Base-by-base conservation (phyloP, 2,888 invertebrate species). In the Thereva nobilitata region DNA sequence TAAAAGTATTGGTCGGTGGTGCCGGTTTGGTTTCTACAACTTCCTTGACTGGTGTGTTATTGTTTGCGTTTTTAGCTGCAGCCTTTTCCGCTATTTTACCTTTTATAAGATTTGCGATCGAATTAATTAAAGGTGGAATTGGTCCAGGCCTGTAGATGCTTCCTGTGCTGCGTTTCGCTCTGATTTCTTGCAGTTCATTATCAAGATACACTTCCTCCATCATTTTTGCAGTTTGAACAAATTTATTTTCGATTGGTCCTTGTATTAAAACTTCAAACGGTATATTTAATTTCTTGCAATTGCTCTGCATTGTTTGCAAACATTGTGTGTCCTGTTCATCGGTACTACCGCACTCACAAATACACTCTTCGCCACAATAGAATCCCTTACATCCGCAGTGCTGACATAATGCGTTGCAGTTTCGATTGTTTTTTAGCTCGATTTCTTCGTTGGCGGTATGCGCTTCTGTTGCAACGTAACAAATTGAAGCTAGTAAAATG, bases 291-390 rank as follows among this genome's bases (percentile, higher is more conserved):
- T 74, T 72, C 35, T 74, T 73, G 0, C 80, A 80, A 49, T 76
- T 76, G 1, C 57, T 67, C 68, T 79, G 79, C 74, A 80, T 80
- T 3, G 74, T 72, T 37, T 73, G 72, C 6, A 80, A 76, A 54
- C 80, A 80, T 49, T 78, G 74, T 37, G 76, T 78, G 45, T 79
- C 78, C 3, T 72, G 70, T n/a, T 44, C 37, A 41, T 75, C 74
- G 5, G 78, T 75, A n/a, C 76, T 74, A 69, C 77, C 77, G 56
- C 80, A 81, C 69, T 81, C 81, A 64, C 81, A 81, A 40, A 81
- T 78, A 63, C 81, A 81, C 67, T 81, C 80, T 67, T 81, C 82
- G 3, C 81, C 82, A 44, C 81, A 81, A 68, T 80, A 81, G 73
- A 81, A 81, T 37, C 77, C 80, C 57, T 77, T 68, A 59, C 81